These are phyloP conservation scores for Hystrix brachyura DNA, from an alignment of 2,113 vertebrate genomes.

Conservation along the genomic window DNA sequence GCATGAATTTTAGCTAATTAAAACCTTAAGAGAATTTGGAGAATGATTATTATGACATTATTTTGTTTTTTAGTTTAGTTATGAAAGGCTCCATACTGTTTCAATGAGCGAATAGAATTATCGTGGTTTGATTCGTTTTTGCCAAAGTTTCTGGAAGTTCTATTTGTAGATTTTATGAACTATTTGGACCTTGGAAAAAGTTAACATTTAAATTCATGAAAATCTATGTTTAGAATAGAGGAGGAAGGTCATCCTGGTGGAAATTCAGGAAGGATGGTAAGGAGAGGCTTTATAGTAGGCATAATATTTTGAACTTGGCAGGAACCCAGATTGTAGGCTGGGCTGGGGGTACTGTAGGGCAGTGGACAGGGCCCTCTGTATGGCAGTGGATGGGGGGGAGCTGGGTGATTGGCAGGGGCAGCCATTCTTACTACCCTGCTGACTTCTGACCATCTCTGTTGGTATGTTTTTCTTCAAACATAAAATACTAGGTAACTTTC, in stretches of 20 bases:
- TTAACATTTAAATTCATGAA: not conserved
- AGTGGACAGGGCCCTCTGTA: too few species aligned
- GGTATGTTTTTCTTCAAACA: not conserved
- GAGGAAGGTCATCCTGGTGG: not conserved
- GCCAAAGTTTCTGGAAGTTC: not conserved
- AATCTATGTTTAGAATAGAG: not conserved
- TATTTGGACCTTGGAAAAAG: not conserved
- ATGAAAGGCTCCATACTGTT: not conserved
- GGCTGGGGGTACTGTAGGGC: not conserved
- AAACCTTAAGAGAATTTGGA: conserved; percentile 36
- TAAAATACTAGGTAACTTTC: not conserved
- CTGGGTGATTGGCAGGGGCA: rapidly evolving
- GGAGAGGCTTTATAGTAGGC: not conserved
- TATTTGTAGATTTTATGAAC: conserved; percentile 41
- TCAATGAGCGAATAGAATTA: not conserved
- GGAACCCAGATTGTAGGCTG: not conserved
- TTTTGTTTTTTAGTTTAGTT: conserved; percentile 44
- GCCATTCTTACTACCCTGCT: not conserved
- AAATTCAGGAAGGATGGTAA: not conserved
- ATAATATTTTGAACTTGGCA: not conserved
- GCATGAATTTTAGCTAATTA: conserved; percentile 47
- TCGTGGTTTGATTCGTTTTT: conserved; percentile 5
- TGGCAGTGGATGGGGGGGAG: too few species aligned
- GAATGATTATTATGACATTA: not conserved
- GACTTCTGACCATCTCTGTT: not conserved